A percentile compares a stretch with the other conserved stretches of the same genome.
These are phyloP conservation scores for Thaumatotibia leucotreta DNA, from an alignment of 1,140 invertebrate genomes.

Conservation along the genomic window DNA sequence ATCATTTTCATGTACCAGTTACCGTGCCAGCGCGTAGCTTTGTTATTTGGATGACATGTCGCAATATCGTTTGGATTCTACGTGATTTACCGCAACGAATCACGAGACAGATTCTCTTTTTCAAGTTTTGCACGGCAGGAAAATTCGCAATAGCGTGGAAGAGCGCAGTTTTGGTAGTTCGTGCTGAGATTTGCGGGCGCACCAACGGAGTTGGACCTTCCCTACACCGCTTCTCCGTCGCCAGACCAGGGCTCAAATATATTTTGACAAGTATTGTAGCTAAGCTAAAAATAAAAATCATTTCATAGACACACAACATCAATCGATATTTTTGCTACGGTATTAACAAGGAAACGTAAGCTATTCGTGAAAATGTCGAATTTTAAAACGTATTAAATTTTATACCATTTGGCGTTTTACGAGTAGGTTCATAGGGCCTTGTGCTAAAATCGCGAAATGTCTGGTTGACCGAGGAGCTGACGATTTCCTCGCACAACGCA, in stretches of 20 bases:
- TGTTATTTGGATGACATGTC: constrained; percentile 25
- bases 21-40: constrained; percentile 28
- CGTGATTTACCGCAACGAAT: constrained; percentile 29
- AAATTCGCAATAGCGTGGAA: constrained; percentile 27
- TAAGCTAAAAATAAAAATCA: not conserved
- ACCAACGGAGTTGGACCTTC: not conserved
- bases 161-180: constrained; percentile 23
- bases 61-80: constrained; percentile 23
- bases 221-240: not conserved
- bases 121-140: constrained; percentile 20
- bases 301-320: not conserved
- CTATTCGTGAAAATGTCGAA: no score
- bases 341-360: no score
- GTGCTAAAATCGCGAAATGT: no score
- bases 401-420: no score
- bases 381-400: no score
- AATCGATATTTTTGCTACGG: no score
- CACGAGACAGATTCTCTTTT: constrained; percentile 31
- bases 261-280: not conserved
- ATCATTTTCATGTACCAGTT: not conserved
- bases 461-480: no score
- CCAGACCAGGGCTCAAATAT: not conserved
- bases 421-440: no score
- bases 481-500: no score
- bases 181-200: constrained; percentile 3